Evolutionary conservation across 2,797 vertebrate species (phyloP).

Genomic region (Eleutherodactylus coqui): DNA sequence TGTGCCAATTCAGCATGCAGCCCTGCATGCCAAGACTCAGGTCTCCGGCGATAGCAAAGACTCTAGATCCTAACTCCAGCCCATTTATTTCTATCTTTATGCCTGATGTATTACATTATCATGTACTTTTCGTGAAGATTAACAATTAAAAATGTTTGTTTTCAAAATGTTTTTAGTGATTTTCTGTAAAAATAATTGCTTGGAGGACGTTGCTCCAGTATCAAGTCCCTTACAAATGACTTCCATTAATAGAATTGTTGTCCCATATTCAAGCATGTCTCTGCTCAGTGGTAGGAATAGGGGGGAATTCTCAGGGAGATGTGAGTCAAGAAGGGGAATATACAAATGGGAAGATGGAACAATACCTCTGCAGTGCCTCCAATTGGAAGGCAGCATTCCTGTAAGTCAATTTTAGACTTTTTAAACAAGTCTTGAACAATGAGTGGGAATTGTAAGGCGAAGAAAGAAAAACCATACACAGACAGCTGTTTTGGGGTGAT

Average conservation of each 20-base stretch:
- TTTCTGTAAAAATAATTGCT: background rate
- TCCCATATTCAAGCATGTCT: background rate
- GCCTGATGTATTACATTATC: background rate
- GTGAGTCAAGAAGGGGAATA: no score
- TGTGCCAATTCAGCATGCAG: conserved; percentile 52
- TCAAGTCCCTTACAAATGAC: background rate
- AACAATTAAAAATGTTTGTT: background rate
- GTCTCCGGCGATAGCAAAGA: conserved; percentile 73
- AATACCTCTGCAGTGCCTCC: no score
- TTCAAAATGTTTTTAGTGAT: background rate
- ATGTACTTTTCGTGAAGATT: background rate
- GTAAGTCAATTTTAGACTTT: no score
- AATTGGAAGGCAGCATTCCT: no score
- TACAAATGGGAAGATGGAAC: no score
- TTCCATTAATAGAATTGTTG: background rate
- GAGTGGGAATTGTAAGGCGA: no score
- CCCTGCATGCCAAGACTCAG: conserved; percentile 80
- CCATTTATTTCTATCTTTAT: background rate
- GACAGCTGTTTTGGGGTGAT: no score
- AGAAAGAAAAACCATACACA: no score
- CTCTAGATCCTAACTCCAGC: background rate
- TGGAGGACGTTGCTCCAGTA: background rate
- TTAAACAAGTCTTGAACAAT: no score
- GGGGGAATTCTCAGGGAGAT: no score
- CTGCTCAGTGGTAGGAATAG: no score